Evolutionary conservation across 2,797 vertebrate genomes (phyloP).

Genomic region (Toxotes lorentzi): DNA sequence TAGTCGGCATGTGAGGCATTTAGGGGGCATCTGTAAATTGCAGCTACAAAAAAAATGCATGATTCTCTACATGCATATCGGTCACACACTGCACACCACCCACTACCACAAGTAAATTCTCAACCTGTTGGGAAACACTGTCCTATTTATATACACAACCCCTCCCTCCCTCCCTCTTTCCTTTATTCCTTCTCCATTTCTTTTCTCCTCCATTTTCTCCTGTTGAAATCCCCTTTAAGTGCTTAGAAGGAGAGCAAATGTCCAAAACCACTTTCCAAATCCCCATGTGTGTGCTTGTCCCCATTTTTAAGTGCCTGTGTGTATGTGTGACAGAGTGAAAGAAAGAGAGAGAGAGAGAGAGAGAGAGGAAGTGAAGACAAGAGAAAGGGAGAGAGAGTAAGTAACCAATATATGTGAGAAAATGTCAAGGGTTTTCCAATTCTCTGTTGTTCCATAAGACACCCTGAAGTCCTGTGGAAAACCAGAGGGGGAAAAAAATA

Average conservation of each 20-base stretch:
- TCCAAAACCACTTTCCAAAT: slow-evolving; percentile 76
- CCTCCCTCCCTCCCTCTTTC: slow-evolving; percentile 12
- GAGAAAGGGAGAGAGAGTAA: slow-evolving; percentile 16
- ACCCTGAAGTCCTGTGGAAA: slow-evolving; percentile 28
- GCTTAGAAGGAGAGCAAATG: slow-evolving; percentile 72
- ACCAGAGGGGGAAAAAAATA: slow-evolving; percentile 10
- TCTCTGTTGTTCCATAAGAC: slow-evolving; percentile 38
- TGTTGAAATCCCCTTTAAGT: slow-evolving; percentile 70
- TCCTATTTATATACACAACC: slow-evolving; percentile 46
- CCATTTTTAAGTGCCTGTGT: slow-evolving; percentile 64
- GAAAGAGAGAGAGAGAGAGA: slow-evolving; percentile 19
- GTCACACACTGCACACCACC: too few species aligned
- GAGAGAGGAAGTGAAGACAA: slow-evolving; percentile 19
- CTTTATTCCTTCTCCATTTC: slow-evolving; percentile 38
- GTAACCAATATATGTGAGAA: slow-evolving; percentile 70
- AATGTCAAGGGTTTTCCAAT: slow-evolving; percentile 57
- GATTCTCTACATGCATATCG: too few species aligned
- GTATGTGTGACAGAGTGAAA: slow-evolving; percentile 26
- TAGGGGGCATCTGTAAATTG: too few species aligned
- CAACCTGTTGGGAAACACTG: too few species aligned
- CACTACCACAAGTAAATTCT: too few species aligned
- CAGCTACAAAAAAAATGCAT: too few species aligned
- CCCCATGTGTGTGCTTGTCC: slow-evolving; percentile 74
- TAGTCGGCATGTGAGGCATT: too few species aligned
- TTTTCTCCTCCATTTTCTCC: slow-evolving; percentile 62